A percentile compares a stretch with the other conserved stretches of the same genome.
phyloP scores from a whole-genome alignment of 2,888 invertebrate species.

The Trileptium ribeirensis region DNA sequence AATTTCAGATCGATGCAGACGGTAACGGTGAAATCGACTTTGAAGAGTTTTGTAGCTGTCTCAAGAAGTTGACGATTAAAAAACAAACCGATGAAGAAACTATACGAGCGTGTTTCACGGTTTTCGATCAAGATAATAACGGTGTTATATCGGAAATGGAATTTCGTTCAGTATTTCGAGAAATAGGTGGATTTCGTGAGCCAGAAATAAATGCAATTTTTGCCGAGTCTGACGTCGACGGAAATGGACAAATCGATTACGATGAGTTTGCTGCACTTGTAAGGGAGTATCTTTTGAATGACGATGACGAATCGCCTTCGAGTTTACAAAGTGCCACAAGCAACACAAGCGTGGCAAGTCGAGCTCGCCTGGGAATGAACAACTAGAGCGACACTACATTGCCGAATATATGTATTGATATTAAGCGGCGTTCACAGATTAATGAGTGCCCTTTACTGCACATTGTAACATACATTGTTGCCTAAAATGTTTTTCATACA shows the following conservation, averaged over 20 bases:
- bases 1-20: conserved; percentile 19
- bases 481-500: too few species aligned
- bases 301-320: conserved; percentile 18
- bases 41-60: conserved; percentile 50
- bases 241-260: conserved; percentile 46
- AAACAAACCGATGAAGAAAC: conserved; percentile 46
- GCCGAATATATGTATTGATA: too few species aligned
- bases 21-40: conserved; percentile 46
- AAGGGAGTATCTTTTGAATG: conserved; percentile 28
- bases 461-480: too few species aligned
- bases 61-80: conserved; percentile 45
- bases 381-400: too few species aligned
- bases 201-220: conserved; percentile 48
- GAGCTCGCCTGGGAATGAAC: too few species aligned
- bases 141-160: conserved; percentile 44
- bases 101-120: conserved; percentile 43
- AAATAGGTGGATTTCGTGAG: conserved; percentile 47
- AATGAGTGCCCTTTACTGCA: too few species aligned
- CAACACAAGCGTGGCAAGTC: too few species aligned
- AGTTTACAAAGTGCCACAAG: too few species aligned
- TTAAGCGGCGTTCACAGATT: too few species aligned
- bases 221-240: conserved; percentile 46
- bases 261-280: conserved; percentile 40
- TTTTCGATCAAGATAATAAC: conserved; percentile 40
- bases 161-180: conserved; percentile 28